Evolutionary conservation across 2,797 vertebrate genomes (phyloP).

Genomic region (Semotilus atromaculatus): DNA sequence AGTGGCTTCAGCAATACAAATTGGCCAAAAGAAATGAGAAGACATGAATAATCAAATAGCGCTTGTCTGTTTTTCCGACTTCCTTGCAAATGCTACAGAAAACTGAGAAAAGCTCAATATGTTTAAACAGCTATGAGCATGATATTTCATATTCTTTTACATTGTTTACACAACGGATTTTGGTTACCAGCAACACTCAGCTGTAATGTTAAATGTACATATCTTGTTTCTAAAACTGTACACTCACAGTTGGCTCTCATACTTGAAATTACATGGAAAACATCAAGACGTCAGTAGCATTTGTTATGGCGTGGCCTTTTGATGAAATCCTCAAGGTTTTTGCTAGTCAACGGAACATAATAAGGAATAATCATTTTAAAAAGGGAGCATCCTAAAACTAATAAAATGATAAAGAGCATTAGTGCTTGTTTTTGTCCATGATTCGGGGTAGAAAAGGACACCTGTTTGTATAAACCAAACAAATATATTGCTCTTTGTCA

Average conservation of each 20-base stretch:
- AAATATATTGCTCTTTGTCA: constrained; percentile 23
- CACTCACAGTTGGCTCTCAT: constrained; percentile 48
- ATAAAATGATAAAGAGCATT: constrained; percentile 26
- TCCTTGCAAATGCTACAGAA: constrained; percentile 46
- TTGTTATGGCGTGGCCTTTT: not conserved
- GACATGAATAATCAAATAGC: constrained; percentile 27
- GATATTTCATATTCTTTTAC: constrained; percentile 50
- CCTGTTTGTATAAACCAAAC: constrained; percentile 16
- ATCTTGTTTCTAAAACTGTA: constrained; percentile 48
- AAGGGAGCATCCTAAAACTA: not conserved
- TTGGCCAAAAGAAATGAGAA: not conserved
- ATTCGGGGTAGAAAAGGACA: constrained; percentile 23
- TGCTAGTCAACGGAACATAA: not conserved
- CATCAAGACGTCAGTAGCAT: not conserved
- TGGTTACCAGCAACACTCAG: constrained; percentile 72
- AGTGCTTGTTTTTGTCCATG: constrained; percentile 26
- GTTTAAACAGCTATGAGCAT: constrained; percentile 45
- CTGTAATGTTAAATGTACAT: constrained; percentile 54
- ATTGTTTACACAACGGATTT: constrained; percentile 63
- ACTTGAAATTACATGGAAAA: constrained; percentile 31
- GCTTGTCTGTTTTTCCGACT: constrained; percentile 20
- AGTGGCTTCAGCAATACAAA: constrained; percentile 60
- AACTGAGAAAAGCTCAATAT: constrained; percentile 48
- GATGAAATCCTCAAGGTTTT: constrained; percentile 7
- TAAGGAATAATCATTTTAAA: not conserved